Conservation (phyloP, 1,140 invertebrate species). For the Littorina saxatilis region DNA sequence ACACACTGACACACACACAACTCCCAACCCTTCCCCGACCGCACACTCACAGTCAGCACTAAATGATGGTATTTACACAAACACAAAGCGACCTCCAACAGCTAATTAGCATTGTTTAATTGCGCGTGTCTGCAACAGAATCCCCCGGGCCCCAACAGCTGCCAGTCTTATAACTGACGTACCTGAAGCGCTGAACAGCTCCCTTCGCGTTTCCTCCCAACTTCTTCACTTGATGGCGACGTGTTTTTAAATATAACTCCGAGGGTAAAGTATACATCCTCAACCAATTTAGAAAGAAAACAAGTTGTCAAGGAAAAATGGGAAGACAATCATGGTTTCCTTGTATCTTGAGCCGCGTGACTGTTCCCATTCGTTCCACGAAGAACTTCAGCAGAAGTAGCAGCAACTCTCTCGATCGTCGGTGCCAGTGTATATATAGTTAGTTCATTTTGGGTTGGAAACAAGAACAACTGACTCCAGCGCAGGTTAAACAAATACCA, state of each 20-base stretch:
- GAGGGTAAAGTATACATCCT: not conserved
- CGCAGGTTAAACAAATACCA: no score
- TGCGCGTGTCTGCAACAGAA: conserved; percentile 4
- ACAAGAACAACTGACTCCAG: no score
- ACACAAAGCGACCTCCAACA: not conserved
- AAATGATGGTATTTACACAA: not conserved
- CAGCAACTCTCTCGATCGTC: no score
- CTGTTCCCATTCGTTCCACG: no score
- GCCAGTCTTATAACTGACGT: not conserved
- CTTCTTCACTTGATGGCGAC: not conserved
- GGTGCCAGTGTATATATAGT: no score
- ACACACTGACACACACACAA: conserved; percentile 16
- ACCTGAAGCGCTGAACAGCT: not conserved
- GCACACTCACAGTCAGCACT: not conserved
- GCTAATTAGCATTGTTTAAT: not conserved
- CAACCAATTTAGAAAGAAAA: not conserved
- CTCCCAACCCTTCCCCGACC: not conserved
- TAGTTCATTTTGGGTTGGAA: no score
- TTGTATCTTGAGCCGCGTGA: not conserved
- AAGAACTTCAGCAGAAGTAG: no score
- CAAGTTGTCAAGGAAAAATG: not conserved
- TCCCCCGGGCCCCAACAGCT: not conserved
- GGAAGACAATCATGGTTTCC: not conserved
- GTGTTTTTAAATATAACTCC: not conserved
- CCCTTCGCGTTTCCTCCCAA: not conserved